Conservation (phyloP, 2,888 invertebrate species). For the Pasiphila rectangulata region DNA sequence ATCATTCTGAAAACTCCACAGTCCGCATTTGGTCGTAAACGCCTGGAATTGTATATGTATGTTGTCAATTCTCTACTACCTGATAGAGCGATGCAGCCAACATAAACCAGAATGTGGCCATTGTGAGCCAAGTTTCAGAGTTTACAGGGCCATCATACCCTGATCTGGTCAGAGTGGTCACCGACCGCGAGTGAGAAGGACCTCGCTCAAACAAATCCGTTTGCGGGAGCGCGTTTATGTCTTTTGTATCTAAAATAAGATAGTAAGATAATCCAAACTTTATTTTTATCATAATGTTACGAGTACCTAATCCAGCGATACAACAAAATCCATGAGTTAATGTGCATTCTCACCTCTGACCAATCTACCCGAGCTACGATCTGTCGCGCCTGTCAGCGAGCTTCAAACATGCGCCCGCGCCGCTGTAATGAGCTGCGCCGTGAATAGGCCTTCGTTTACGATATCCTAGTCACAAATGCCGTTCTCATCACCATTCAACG, state of each 20-base stretch:
- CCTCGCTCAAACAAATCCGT: neutral
- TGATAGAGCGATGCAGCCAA: no score
- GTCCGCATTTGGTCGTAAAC: no score
- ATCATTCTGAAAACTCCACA: no score
- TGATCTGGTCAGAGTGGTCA: no score
- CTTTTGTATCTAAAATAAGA: slow-evolving; percentile 3
- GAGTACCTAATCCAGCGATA: no score
- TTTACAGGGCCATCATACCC: no score
- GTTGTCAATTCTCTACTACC: no score
- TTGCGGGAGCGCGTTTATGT: slow-evolving; percentile 8
- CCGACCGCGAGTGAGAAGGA: neutral
- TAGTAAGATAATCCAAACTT: neutral
- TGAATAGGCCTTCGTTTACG: neutral
- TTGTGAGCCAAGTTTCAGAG: no score
- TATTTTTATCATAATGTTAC: neutral
- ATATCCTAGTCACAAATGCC: neutral
- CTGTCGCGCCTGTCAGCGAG: slow-evolving; percentile 10
- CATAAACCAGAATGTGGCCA: no score
- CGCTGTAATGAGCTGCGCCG: neutral
- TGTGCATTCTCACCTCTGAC: slow-evolving; percentile 4
- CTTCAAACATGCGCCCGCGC: neutral
- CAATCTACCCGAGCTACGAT: neutral
- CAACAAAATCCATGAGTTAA: neutral
- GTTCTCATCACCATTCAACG: neutral
- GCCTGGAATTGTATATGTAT: no score